phyloP scores from a whole-genome alignment of 2,888 invertebrate species.

The Sceliomorpha sp. region DNA sequence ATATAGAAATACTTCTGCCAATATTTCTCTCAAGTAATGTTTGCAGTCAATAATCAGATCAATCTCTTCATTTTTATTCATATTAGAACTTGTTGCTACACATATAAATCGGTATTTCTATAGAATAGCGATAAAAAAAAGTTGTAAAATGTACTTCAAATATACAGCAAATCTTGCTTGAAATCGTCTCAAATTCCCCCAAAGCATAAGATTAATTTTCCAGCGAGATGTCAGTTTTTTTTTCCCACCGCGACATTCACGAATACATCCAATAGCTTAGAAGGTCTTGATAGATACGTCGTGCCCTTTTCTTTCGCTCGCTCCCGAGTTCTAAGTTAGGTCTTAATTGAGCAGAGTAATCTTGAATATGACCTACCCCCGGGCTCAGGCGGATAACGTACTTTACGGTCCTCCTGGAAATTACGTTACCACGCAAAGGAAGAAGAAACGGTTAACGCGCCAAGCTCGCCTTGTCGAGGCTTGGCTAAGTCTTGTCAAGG shows the following conservation, averaged over 20 bases:
- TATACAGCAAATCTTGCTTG: too few relatives aligned
- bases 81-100: too few relatives aligned
- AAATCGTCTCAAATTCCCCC: too few relatives aligned
- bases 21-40: too few relatives aligned
- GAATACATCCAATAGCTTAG: conserved; percentile 15
- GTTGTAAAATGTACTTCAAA: too few relatives aligned
- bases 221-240: conserved; percentile 22
- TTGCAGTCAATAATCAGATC: too few relatives aligned
- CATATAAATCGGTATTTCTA: too few relatives aligned
- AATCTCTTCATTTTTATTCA: too few relatives aligned
- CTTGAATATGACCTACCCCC: conserved; percentile 47
- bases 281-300: conserved; percentile 31
- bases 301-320: conserved; percentile 11
- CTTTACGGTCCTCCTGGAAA: conserved; percentile 43
- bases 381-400: conserved; percentile 33
- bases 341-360: conserved; percentile 59
- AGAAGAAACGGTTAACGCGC: conserved; percentile 56
- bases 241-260: conserved; percentile 20
- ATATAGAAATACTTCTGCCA: too few relatives aligned
- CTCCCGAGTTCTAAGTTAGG: conserved; percentile 16
- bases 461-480: conserved; percentile 51
- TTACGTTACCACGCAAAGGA: conserved; percentile 51
- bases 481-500: conserved; percentile 66
- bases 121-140: too few relatives aligned
- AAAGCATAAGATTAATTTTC: conserved; percentile 22